These are phyloP conservation scores for Chitala chitala DNA, from an alignment of 2,113 vertebrate species.

Conservation along the genomic window DNA sequence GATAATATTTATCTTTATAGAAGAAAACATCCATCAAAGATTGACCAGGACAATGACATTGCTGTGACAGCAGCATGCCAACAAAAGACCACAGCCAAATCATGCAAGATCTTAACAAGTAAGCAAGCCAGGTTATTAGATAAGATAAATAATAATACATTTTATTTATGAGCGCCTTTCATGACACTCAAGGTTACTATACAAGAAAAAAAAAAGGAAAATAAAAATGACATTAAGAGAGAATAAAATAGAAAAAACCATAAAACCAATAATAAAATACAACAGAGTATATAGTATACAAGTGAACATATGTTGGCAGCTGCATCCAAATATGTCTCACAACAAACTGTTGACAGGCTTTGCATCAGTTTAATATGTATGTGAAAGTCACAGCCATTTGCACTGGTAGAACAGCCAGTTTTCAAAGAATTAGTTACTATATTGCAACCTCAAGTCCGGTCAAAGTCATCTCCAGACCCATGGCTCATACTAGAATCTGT, in stretches of 20 bases:
- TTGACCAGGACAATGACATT: conserved; percentile 2
- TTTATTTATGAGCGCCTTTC: no score
- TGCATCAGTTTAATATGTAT: conserved; percentile 5
- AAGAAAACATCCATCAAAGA: conserved; percentile 17
- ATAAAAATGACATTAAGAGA: no score
- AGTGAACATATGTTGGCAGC: no score
- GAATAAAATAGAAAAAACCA: no score
- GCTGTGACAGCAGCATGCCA: background rate
- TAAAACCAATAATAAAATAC: no score
- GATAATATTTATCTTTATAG: conserved; percentile 6
- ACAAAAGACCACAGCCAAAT: conserved; percentile 4
- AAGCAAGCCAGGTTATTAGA: conserved; percentile 11
- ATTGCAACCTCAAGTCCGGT: conserved; percentile 17
- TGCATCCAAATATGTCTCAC: background rate
- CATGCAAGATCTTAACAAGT: conserved; percentile 14
- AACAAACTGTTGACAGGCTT: conserved; percentile 15
- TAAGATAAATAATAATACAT: no score
- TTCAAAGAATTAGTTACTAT: conserved; percentile 11
- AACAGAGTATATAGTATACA: no score
- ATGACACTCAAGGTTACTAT: no score
- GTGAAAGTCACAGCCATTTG: conserved; percentile 5
- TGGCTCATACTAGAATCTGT: conserved; percentile 1
- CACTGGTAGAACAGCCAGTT: background rate
- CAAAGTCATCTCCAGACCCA: conserved; percentile 15
- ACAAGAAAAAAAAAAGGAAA: no score